Evolutionary conservation across 2,888 invertebrate genomes (phyloP).

Genomic region (Xylota segnis): DNA sequence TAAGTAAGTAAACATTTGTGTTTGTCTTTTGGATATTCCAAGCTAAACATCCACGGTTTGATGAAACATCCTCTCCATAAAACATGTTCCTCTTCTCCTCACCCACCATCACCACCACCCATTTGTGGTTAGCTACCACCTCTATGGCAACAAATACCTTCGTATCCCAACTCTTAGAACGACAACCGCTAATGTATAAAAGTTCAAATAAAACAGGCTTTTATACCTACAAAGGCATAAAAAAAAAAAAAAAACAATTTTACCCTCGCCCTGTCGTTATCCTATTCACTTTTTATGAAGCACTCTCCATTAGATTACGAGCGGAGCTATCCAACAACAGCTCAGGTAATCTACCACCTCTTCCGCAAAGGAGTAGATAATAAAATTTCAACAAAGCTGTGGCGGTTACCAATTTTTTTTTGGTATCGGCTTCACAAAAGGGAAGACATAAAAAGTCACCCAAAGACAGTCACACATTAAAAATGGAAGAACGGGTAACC

Average conservation of each 20-base stretch:
- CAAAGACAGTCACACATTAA: constrained; percentile 31
- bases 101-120: not conserved
- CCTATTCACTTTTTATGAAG: constrained; percentile 59
- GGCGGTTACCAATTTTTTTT: constrained; percentile 31
- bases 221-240: constrained; percentile 35
- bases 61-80: not conserved
- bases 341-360: constrained; percentile 48
- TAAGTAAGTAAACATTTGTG: too few species aligned
- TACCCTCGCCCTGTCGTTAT: constrained; percentile 25
- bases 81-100: too few species aligned
- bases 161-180: not conserved
- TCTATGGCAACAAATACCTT: not conserved
- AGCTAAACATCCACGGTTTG: not conserved
- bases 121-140: not conserved
- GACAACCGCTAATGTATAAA: not conserved
- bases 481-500: constrained; percentile 19
- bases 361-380: constrained; percentile 28
- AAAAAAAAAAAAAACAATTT: constrained; percentile 10
- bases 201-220: constrained; percentile 43
- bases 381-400: constrained; percentile 58
- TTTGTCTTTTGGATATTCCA: too few species aligned
- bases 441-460: constrained; percentile 38
- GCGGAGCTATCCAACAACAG: constrained; percentile 28
- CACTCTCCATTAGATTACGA: constrained; percentile 54
- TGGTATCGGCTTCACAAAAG: constrained; percentile 1